Evolutionary conservation across 2,888 invertebrate species (phyloP).

Genomic region (Philopedon plagiatum): DNA sequence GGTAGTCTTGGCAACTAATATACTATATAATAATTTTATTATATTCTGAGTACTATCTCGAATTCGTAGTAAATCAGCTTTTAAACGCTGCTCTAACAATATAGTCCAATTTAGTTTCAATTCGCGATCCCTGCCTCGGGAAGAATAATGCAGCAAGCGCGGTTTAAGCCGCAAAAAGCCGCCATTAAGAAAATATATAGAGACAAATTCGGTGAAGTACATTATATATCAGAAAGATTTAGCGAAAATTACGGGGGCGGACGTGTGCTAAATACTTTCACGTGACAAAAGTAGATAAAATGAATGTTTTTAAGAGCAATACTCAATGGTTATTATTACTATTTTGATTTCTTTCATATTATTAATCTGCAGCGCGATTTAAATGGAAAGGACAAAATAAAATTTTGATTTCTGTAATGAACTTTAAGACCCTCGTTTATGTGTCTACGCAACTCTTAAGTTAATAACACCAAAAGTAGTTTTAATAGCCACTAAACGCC

Average conservation of each 20-base stretch:
- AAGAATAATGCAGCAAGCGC: conserved; percentile 31
- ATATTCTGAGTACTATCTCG: neutral
- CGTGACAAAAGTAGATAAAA: too few relatives aligned
- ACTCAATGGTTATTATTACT: too few relatives aligned
- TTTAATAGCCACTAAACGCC: too few relatives aligned
- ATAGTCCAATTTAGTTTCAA: conserved; percentile 34
- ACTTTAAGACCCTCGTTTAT: too few relatives aligned
- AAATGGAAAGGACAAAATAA: too few relatives aligned
- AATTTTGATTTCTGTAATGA: too few relatives aligned
- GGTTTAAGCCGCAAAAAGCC: conserved; percentile 27
- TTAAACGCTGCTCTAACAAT: conserved; percentile 18
- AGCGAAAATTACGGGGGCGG: neutral
- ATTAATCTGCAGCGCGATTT: too few relatives aligned
- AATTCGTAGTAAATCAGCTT: conserved; percentile 1
- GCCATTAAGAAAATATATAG: conserved; percentile 33
- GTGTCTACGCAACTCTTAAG: too few relatives aligned
- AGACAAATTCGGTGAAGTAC: conserved; percentile 15
- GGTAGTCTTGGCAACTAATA: too few relatives aligned
- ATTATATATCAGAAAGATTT: conserved; percentile 3
- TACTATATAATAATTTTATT: neutral
- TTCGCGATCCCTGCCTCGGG: conserved; percentile 19
- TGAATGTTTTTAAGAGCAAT: too few relatives aligned
- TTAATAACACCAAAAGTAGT: too few relatives aligned
- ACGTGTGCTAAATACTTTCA: neutral
- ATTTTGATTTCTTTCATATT: too few relatives aligned